Evolutionary conservation across 2,888 invertebrate genomes (phyloP).

Genomic region (Ischnura elegans): DNA sequence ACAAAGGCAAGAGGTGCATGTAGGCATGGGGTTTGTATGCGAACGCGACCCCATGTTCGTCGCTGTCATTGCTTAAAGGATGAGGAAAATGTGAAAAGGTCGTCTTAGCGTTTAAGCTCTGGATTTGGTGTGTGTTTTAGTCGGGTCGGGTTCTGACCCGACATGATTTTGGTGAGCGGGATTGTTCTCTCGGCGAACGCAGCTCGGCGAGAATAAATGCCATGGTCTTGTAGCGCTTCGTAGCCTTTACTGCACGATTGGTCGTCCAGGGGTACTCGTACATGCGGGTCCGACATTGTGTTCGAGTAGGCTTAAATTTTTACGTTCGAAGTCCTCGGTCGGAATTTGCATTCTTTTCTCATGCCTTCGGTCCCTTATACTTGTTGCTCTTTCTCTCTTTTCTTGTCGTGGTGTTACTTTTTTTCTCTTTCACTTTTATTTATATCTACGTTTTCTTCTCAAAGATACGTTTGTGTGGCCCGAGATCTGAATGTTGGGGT

Average conservation of each 20-base stretch:
- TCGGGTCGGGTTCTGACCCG: neutral
- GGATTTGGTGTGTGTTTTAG: neutral
- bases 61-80: neutral
- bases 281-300: neutral
- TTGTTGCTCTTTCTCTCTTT: constrained; percentile 9
- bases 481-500: neutral
- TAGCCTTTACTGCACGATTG: neutral
- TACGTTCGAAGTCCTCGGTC: neutral
- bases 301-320: neutral
- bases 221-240: neutral
- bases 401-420: neutral
- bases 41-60: neutral
- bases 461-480: neutral
- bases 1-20: neutral
- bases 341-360: neutral
- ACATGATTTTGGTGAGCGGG: neutral
- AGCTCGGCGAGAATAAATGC: neutral
- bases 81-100: neutral
- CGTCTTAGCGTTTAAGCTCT: neutral
- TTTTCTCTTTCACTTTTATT: neutral
- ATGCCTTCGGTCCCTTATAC: neutral
- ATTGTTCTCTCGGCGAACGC: neutral
- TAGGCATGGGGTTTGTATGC: neutral
- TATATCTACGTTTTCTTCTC: neutral
- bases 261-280: neutral